These are phyloP conservation scores for Antennarius striatus DNA, from an alignment of 2,113 vertebrate species.

Conservation along the genomic window DNA sequence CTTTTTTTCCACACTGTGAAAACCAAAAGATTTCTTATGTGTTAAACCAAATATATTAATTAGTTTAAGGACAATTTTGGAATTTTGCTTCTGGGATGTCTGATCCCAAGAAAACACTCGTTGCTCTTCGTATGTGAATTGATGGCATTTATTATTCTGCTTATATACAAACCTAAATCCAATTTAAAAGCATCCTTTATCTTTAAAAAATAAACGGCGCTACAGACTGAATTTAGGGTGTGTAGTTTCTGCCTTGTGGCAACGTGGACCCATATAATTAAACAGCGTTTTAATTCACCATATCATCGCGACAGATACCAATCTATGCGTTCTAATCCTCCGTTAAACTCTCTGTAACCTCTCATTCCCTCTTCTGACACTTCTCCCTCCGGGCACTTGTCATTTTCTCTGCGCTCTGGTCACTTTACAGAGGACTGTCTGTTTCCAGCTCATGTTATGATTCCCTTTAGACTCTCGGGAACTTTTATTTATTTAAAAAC, in stretches of 20 bases:
- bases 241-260: constrained; percentile 42
- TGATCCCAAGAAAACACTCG: too few species aligned
- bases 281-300: constrained; percentile 54
- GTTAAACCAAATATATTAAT: too few species aligned
- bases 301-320: constrained; percentile 63
- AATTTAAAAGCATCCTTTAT: neutral
- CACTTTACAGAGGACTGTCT: constrained; percentile 61
- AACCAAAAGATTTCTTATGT: too few species aligned
- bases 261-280: constrained; percentile 48
- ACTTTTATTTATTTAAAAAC: constrained; percentile 77
- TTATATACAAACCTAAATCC: too few species aligned
- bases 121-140: too few species aligned
- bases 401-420: constrained; percentile 50
- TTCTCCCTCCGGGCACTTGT: constrained; percentile 71
- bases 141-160: too few species aligned
- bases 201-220: neutral
- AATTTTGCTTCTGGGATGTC: too few species aligned
- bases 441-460: constrained; percentile 70
- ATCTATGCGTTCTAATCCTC: constrained; percentile 76
- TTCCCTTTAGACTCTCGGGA: constrained; percentile 64
- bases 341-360: constrained; percentile 81
- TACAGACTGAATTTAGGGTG: constrained; percentile 18
- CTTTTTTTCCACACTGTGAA: too few species aligned
- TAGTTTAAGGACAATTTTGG: too few species aligned
- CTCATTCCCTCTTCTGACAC: constrained; percentile 43